Conservation (phyloP, 1,140 invertebrate genomes). For the Diabrotica virgifera region DNA sequence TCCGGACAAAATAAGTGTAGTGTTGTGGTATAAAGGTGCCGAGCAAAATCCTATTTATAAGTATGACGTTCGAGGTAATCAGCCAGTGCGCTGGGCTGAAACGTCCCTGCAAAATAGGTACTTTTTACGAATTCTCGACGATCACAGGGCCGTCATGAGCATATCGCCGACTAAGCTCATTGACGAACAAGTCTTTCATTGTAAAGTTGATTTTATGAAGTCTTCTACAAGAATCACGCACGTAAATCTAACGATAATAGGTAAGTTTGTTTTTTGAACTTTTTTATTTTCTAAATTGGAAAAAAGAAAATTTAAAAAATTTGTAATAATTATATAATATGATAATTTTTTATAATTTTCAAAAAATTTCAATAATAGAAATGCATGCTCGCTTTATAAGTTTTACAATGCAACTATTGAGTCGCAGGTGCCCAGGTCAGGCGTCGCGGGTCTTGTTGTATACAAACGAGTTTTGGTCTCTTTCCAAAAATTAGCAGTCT, state of each 20-base stretch:
- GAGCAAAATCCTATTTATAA: conserved; percentile 43
- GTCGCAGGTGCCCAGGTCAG: too few relatives aligned
- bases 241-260: conserved; percentile 71
- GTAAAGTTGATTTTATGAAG: conserved; percentile 70
- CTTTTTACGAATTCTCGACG: conserved; percentile 50
- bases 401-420: too few relatives aligned
- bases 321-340: too few relatives aligned
- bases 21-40: conserved; percentile 43
- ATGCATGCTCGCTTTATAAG: too few relatives aligned
- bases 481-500: too few relatives aligned
- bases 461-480: too few relatives aligned
- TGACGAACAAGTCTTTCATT: conserved; percentile 68
- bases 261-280: conserved; percentile 58
- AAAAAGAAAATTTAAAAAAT: too few relatives aligned
- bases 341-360: too few relatives aligned
- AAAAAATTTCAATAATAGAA: too few relatives aligned
- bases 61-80: conserved; percentile 39
- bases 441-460: too few relatives aligned
- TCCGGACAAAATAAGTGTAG: conserved; percentile 57
- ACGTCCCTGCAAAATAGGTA: conserved; percentile 51
- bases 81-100: conserved; percentile 47
- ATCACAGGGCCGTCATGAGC: conserved; percentile 55
- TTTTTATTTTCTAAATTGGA: too few relatives aligned
- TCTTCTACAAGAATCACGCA: conserved; percentile 69
- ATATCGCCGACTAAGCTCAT: conserved; percentile 54